phyloP scores from a whole-genome alignment of 2,797 vertebrate genomes.

The Lutjanus argentimaculatus region DNA sequence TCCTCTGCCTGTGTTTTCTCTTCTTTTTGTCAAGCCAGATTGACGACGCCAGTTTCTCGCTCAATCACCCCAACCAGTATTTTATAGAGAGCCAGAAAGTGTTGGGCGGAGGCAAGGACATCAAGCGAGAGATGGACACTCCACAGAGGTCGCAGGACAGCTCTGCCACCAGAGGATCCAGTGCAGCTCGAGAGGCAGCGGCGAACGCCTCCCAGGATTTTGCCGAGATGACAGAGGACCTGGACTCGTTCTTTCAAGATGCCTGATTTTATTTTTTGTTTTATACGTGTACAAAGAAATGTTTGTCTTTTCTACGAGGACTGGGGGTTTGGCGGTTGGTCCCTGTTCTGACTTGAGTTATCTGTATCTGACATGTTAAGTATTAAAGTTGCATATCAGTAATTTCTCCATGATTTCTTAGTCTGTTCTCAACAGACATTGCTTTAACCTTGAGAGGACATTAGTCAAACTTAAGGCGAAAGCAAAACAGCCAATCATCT shows the following conservation, averaged over 20 bases:
- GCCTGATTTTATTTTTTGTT: conserved; percentile 44
- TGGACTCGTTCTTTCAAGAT: conserved; percentile 91
- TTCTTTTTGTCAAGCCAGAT: conserved; percentile 80
- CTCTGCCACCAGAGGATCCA: conserved; percentile 41
- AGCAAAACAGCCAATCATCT: background rate
- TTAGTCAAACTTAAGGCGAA: background rate
- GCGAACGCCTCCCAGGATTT: conserved; percentile 65
- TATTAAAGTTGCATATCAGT: conserved; percentile 38
- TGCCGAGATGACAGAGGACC: conserved; percentile 84
- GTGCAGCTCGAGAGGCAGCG: conserved; percentile 47
- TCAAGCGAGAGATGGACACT: conserved; percentile 87
- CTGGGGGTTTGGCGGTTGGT: background rate
- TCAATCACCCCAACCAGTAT: conserved; percentile 98
- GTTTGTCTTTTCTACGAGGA: background rate
- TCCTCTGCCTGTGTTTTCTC: conserved; percentile 2
- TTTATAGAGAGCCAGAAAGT: conserved; percentile 94
- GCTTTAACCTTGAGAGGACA: background rate
- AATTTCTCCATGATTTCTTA: background rate
- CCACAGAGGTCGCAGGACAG: conserved; percentile 75
- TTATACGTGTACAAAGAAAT: conserved; percentile 13
- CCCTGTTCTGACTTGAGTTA: background rate
- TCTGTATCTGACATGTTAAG: conserved; percentile 7
- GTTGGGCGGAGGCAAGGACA: conserved; percentile 88
- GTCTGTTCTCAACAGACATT: conserved; percentile 1
- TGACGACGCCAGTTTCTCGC: conserved; percentile 92